Percentiles rank a stretch among this genome's conserved stretches.
Conservation (phyloP, 2,888 invertebrate genomes). For the Odiellus spinosus region DNA sequence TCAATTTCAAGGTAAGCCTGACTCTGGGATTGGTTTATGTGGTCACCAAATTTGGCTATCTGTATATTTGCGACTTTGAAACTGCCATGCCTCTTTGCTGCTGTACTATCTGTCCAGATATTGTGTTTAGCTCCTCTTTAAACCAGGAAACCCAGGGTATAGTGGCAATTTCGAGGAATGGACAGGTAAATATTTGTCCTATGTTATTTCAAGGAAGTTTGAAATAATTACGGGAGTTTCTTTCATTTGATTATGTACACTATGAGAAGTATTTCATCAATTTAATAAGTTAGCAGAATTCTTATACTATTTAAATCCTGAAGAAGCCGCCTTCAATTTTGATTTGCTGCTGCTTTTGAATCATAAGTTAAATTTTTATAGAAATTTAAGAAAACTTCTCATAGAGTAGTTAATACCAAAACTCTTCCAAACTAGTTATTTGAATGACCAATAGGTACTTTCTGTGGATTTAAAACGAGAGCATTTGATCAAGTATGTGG, state of each 20-base stretch:
- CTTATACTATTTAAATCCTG: too few species aligned
- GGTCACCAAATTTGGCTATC: constrained; percentile 30
- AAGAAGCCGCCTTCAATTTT: not conserved
- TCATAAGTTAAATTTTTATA: too few species aligned
- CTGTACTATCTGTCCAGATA: constrained; percentile 25
- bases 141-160: constrained; percentile 21
- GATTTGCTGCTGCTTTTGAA: too few species aligned
- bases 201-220: not conserved
- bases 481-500: constrained; percentile 15
- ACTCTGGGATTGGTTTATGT: constrained; percentile 29
- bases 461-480: constrained; percentile 17
- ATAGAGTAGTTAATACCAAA: not conserved
- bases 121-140: constrained; percentile 28
- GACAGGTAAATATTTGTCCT: constrained; percentile 16
- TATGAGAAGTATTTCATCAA: not conserved
- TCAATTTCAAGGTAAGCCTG: constrained; percentile 25
- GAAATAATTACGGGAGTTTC: not conserved
- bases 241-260: not conserved
- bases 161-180: constrained; percentile 19
- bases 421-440: not conserved
- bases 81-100: constrained; percentile 27
- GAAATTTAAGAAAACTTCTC: too few species aligned
- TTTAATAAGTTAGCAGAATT: too few species aligned
- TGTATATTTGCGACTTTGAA: constrained; percentile 32
- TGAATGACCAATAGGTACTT: constrained; percentile 16